A percentile compares a stretch with the other conserved stretches of the same genome.
Evolutionary conservation across 2,113 vertebrate species (phyloP).

Genomic region (Rallus limicola): DNA sequence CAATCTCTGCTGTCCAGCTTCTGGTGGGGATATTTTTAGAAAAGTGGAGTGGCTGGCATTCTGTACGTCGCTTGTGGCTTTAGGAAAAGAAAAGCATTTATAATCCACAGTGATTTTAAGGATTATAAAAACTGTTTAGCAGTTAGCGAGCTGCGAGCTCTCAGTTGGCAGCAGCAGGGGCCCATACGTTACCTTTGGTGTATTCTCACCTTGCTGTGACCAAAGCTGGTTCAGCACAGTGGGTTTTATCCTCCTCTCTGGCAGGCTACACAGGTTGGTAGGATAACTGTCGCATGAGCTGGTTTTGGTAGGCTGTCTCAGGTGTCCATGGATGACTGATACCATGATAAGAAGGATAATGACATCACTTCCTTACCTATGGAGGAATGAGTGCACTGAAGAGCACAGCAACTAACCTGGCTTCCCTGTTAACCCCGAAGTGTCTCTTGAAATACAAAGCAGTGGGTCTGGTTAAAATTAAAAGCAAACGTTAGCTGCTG

Average conservation of each 20-base stretch:
- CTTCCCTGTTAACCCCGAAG: background rate
- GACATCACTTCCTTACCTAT: background rate
- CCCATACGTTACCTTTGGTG: rapidly evolving
- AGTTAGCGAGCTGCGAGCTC: background rate
- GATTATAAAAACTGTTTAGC: background rate
- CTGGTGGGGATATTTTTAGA: background rate
- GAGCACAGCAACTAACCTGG: background rate
- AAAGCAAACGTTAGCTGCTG: background rate
- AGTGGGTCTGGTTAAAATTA: background rate
- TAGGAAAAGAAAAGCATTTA: background rate
- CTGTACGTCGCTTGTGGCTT: background rate
- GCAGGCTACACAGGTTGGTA: background rate
- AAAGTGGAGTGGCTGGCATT: background rate
- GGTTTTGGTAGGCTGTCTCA: background rate
- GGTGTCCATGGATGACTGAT: background rate
- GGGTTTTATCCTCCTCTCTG: background rate
- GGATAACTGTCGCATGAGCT: background rate
- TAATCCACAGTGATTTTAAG: slow-evolving; percentile 19
- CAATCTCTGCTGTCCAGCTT: slow-evolving; percentile 12
- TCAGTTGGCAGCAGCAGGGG: background rate
- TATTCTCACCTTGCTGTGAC: background rate
- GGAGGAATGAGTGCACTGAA: background rate
- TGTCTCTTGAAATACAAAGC: background rate
- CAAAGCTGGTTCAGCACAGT: background rate
- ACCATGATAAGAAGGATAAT: background rate